These are phyloP conservation scores for Allolobophora icterica DNA, from an alignment of 2,888 invertebrate genomes.

Conservation along the genomic window DNA sequence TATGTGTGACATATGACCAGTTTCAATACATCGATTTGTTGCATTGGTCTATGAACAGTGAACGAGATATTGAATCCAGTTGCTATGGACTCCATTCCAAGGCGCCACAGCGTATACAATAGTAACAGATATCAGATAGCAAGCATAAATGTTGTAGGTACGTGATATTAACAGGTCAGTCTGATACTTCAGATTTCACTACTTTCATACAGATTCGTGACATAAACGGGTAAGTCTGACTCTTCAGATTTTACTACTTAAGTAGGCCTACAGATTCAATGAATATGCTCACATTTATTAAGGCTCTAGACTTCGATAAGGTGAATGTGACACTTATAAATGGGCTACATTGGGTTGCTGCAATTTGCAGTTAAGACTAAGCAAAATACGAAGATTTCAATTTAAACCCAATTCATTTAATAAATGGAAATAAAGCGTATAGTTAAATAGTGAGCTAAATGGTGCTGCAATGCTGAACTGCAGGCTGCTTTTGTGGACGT, in stretches of 20 bases:
- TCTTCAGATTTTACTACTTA: background rate
- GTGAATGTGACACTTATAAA: background rate
- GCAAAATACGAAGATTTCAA: no score
- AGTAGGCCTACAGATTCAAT: background rate
- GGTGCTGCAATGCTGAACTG: no score
- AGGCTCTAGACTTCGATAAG: background rate
- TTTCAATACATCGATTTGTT: constrained; percentile 2
- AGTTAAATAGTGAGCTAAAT: no score
- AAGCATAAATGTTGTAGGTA: background rate
- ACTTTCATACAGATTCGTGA: no score
- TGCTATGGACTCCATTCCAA: background rate
- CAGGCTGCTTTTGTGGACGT: no score
- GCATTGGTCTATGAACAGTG: background rate
- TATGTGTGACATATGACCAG: background rate
- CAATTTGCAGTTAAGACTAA: no score
- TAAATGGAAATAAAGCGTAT: no score
- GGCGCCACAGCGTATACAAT: background rate
- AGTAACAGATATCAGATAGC: background rate
- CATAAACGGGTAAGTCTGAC: no score
- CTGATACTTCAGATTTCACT: no score
- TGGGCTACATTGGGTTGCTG: no score
- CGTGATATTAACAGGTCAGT: no score
- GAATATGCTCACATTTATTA: background rate
- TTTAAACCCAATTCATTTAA: no score
- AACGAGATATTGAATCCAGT: background rate